A percentile compares a stretch with the other conserved stretches of the same genome.
These are phyloP conservation scores for Campodea augens DNA, from an alignment of 1,140 invertebrate genomes.

Conservation along the genomic window DNA sequence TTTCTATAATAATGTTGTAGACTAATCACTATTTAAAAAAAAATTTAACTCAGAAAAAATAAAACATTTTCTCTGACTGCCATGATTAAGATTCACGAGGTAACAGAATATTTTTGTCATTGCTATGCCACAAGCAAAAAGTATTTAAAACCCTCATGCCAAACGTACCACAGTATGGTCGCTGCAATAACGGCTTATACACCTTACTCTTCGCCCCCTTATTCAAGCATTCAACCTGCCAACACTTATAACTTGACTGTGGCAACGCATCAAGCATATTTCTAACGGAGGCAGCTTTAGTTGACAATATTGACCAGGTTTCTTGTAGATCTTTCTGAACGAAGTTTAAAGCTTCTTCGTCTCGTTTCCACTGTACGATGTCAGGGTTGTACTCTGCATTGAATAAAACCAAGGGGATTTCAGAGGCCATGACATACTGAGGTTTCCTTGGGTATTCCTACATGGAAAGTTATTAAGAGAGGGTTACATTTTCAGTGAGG, in stretches of 20 bases:
- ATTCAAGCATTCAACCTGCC: slow-evolving; percentile 38
- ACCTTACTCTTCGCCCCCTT: slow-evolving; percentile 43
- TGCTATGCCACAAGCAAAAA: too few species aligned
- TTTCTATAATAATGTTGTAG: too few species aligned
- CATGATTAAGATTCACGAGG: too few species aligned
- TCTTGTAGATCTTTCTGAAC: slow-evolving; percentile 46
- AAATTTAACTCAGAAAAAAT: too few species aligned
- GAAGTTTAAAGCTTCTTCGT: slow-evolving; percentile 32
- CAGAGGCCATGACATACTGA: slow-evolving; percentile 77
- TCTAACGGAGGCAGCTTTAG: slow-evolving; percentile 58
- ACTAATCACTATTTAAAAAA: too few species aligned
- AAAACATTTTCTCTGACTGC: too few species aligned
- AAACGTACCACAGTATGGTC: slow-evolving; percentile 52
- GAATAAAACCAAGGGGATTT: slow-evolving; percentile 75
- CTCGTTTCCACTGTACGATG: slow-evolving; percentile 41
- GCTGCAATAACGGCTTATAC: slow-evolving; percentile 49
- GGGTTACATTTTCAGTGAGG: slow-evolving; percentile 8
- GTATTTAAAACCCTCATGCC: too few species aligned
- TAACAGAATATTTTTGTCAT: too few species aligned
- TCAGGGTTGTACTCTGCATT: slow-evolving; percentile 42
- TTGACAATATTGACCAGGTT: slow-evolving; percentile 45
- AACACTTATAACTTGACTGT: slow-evolving; percentile 11
- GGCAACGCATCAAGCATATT: slow-evolving; percentile 35
- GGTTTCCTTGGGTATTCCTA: slow-evolving; percentile 51
- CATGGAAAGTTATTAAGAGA: too few species aligned